These are phyloP conservation scores for Heliangelus exortis DNA, from an alignment of 2,797 vertebrate genomes.

Conservation along the genomic window DNA sequence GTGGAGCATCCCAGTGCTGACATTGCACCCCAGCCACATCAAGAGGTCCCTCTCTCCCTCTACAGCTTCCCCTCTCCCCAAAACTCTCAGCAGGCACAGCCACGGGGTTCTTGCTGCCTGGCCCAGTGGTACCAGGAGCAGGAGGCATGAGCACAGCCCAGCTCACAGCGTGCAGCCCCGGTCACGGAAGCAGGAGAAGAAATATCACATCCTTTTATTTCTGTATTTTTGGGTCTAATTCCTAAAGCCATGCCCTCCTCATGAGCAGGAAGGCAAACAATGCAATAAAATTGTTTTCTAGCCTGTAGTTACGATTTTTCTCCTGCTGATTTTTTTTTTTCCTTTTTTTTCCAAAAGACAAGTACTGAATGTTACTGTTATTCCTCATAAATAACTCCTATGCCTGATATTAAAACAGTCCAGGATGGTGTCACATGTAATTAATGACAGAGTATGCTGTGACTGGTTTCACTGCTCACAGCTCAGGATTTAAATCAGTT, in stretches of 20 bases:
- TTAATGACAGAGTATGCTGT: neutral
- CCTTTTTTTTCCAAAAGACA: neutral
- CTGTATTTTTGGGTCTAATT: slow-evolving; percentile 18
- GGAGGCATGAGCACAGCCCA: neutral
- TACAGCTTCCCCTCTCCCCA: neutral
- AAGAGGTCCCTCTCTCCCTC: neutral
- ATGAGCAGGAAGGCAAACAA: slow-evolving; percentile 2
- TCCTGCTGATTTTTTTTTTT: neutral
- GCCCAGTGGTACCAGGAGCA: neutral
- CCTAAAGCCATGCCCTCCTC: neutral
- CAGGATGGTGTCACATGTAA: slow-evolving; percentile 17
- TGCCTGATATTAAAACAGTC: neutral
- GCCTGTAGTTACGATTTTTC: slow-evolving; percentile 2
- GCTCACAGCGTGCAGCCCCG: neutral
- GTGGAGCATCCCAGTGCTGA: neutral
- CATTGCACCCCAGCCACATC: neutral
- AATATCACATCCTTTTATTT: slow-evolving; percentile 14
- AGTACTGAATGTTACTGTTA: slow-evolving; percentile 30
- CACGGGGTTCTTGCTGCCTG: neutral
- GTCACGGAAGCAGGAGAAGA: neutral
- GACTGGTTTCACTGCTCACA: neutral
- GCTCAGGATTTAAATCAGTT: neutral
- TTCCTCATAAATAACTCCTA: slow-evolving; percentile 14
- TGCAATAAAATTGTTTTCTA: slow-evolving; percentile 32
- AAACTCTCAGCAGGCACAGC: neutral